These are phyloP conservation scores for Andrena bicolor DNA, from an alignment of 2,888 invertebrate genomes.

Conservation along the genomic window DNA sequence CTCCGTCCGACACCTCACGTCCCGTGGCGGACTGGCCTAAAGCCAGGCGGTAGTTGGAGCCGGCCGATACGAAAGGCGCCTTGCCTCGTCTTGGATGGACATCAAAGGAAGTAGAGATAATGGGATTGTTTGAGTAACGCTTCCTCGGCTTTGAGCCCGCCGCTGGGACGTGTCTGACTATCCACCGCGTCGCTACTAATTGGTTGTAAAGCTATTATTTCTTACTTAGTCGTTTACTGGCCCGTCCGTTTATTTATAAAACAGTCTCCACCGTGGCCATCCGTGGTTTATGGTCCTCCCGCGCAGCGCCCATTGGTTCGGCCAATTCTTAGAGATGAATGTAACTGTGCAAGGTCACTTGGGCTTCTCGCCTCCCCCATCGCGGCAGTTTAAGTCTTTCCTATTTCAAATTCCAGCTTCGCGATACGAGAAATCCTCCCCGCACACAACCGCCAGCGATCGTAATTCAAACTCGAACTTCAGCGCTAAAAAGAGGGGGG, in stretches of 20 bases:
- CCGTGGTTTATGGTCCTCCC: constrained; percentile 8
- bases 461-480: too few species aligned
- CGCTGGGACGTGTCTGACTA: constrained; percentile 1
- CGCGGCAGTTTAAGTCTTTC: too few species aligned
- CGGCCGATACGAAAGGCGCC: constrained; percentile 33
- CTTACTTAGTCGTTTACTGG: background rate
- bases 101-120: constrained; percentile 58
- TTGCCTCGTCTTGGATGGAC: constrained; percentile 30
- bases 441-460: too few species aligned
- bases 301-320: background rate
- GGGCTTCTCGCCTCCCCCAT: too few species aligned
- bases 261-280: background rate
- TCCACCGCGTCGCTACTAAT: constrained; percentile 38
- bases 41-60: constrained; percentile 52
- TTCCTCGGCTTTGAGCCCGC: constrained; percentile 30
- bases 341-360: background rate
- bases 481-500: too few species aligned
- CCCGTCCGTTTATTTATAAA: constrained; percentile 23
- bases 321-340: constrained; percentile 4
- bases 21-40: constrained; percentile 57
- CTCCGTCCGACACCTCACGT: constrained; percentile 68
- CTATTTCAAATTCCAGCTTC: too few species aligned
- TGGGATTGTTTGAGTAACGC: constrained; percentile 53
- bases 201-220: constrained; percentile 37
- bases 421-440: too few species aligned